phyloP scores from a whole-genome alignment of 2,888 invertebrate species.

The Eucriotettix oculatus region DNA sequence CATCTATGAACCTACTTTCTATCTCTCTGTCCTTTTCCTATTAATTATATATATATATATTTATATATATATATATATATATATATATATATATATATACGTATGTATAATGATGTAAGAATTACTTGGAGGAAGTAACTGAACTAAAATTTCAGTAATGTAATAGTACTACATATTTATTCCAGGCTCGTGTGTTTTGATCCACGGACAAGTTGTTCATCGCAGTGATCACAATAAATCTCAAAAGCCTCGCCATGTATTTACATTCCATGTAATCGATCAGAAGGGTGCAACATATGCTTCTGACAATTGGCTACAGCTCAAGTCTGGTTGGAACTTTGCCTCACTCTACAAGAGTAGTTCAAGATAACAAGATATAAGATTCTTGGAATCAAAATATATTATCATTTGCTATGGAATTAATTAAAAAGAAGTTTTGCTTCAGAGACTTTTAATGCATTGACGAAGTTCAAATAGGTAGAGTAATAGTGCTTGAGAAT shows the following conservation, averaged over 20 bases:
- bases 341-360: conserved; percentile 39
- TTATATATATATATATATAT: too few relatives aligned
- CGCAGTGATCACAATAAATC: conserved; percentile 79
- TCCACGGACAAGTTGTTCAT: conserved; percentile 89
- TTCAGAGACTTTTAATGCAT: neutral
- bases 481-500: too few relatives aligned
- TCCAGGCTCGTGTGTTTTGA: conserved; percentile 67
- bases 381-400: neutral
- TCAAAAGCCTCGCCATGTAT: conserved; percentile 69
- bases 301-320: conserved; percentile 74
- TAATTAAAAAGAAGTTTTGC: neutral
- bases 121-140: too few relatives aligned
- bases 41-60: too few relatives aligned
- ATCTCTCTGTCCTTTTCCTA: too few relatives aligned
- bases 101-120: too few relatives aligned
- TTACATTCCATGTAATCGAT: conserved; percentile 90
- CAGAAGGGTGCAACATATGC: conserved; percentile 56
- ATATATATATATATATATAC: too few relatives aligned
- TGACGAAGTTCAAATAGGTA: too few relatives aligned
- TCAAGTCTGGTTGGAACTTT: conserved; percentile 50
- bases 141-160: too few relatives aligned
- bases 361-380: conserved; percentile 3
- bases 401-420: neutral
- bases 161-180: conserved; percentile 9
- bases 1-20: too few relatives aligned